A percentile compares a stretch with the other conserved stretches of the same genome.
phyloP scores from a whole-genome alignment of 37 sponge, comb jelly and placozoan genomes.

The Cladorhizidae sp. region DNA sequence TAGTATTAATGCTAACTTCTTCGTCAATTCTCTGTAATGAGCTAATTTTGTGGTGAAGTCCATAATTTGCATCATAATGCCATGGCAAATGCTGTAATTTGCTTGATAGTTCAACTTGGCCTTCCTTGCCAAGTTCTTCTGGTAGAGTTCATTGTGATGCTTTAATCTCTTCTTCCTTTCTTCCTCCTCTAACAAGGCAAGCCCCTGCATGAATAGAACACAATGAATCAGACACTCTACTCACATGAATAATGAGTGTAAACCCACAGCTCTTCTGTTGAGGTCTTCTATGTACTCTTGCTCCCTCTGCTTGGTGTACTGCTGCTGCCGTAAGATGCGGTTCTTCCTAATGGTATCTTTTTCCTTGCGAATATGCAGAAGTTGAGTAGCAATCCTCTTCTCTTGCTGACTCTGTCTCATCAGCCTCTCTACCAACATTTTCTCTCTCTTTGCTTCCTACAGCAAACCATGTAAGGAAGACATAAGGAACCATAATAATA shows the following conservation, averaged over 20 bases:
- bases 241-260: too few relatives aligned
- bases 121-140: slow-evolving; percentile 34
- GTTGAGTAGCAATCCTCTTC: slow-evolving; percentile 88
- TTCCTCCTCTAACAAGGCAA: slow-evolving; percentile 42
- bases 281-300: slow-evolving; percentile 83
- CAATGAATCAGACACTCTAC: background rate
- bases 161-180: slow-evolving; percentile 47
- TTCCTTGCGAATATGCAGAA: slow-evolving; percentile 89
- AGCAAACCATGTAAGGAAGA: background rate
- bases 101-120: slow-evolving; percentile 59
- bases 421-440: slow-evolving; percentile 84
- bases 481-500: background rate
- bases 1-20: slow-evolving; percentile 34
- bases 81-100: slow-evolving; percentile 48
- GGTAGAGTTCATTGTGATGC: slow-evolving; percentile 47
- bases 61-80: slow-evolving; percentile 69
- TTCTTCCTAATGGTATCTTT: slow-evolving; percentile 86
- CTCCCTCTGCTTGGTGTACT: slow-evolving; percentile 81
- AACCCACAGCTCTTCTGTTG: slow-evolving; percentile 77
- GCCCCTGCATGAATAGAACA: slow-evolving; percentile 12
- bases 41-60: slow-evolving; percentile 75
- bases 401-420: slow-evolving; percentile 94
- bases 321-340: slow-evolving; percentile 70
- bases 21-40: slow-evolving; percentile 78
- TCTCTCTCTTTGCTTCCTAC: slow-evolving; percentile 62